A percentile compares a stretch with the other conserved stretches of the same genome.
Conservation (phyloP, 2,113 vertebrate species). For the Lagopus muta region DNA sequence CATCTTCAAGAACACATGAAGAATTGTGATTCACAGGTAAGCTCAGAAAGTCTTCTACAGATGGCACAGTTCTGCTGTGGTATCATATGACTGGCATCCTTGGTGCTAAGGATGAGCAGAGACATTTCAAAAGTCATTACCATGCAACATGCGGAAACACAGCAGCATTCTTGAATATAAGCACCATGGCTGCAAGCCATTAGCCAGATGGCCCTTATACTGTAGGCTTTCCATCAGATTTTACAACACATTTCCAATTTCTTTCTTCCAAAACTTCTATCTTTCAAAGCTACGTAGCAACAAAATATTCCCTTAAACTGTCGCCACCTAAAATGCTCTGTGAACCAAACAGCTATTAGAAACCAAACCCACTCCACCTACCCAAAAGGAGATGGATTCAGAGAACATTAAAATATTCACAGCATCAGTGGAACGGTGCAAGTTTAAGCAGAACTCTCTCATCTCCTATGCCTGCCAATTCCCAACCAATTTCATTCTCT, state of each 20-base stretch:
- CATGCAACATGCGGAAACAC: neutral
- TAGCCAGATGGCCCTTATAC: neutral
- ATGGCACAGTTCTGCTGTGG: neutral
- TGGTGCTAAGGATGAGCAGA: neutral
- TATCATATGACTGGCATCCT: accelerated
- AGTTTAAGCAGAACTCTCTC: neutral
- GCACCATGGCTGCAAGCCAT: neutral
- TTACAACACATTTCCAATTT: neutral
- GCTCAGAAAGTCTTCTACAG: neutral
- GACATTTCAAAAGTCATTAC: neutral
- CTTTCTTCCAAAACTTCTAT: neutral
- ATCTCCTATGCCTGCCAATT: neutral
- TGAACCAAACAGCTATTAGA: neutral
- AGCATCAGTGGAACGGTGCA: neutral
- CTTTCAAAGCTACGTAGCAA: neutral
- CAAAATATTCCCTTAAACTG: neutral
- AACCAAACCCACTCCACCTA: neutral
- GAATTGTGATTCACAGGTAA: neutral
- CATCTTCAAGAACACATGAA: neutral
- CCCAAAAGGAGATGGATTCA: neutral
- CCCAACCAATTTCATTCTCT: neutral
- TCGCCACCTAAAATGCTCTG: neutral
- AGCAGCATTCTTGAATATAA: neutral
- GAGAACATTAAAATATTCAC: neutral
- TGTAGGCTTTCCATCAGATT: neutral